Evolutionary conservation across 2,113 vertebrate genomes (phyloP), one percentile per base, ranked within the genome.

Genomic region (pig (Sus scrofa)): DNA sequence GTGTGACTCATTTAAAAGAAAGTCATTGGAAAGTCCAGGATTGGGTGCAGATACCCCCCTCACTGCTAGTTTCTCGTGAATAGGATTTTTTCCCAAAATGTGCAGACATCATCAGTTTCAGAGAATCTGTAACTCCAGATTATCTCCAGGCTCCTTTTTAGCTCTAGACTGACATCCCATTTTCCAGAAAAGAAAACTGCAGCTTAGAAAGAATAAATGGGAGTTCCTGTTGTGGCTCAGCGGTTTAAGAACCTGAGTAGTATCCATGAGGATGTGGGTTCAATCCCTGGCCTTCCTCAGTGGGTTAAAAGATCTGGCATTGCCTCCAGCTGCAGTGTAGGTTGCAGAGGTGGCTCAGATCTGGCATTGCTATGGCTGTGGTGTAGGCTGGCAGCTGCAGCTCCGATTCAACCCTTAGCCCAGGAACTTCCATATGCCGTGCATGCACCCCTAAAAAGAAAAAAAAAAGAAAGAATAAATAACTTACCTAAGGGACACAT

Each of bases 171-270:
- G 71, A 88, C 26, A 39, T 22, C 11, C 6, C 15, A 68, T 26
- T 67, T 97, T 96, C 91, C 73, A 88, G 20, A 85, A 95, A 39
- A 85, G 56, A 77, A 39, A 52, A 67, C 0, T 71, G n/a, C 39
- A 75, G 50, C 50, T 82, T 71, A 86, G 71, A 30, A 94, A 90
- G 52, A 95, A 81, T 44, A 73, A 44, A 44, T 44, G 44, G 58
- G 58, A 60, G 20, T 60, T 60, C 58, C 58, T 22, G 44, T 24
- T 7, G 58, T 60, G 58, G 58, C 22, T 9, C 58, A 60, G 58
- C 22, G 58, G 58, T 2, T 22, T 44, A 8, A 44, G 44, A 44
- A 44, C 44, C 44, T 44, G 44, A 44, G 5, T 44, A 44, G 44
- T 44, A 44, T 8, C 44, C 44, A 44, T 8, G 44, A 44, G 44